Base-by-base conservation (phyloP, 2,113 vertebrate species). In the Triplophysa siluroides region DNA sequence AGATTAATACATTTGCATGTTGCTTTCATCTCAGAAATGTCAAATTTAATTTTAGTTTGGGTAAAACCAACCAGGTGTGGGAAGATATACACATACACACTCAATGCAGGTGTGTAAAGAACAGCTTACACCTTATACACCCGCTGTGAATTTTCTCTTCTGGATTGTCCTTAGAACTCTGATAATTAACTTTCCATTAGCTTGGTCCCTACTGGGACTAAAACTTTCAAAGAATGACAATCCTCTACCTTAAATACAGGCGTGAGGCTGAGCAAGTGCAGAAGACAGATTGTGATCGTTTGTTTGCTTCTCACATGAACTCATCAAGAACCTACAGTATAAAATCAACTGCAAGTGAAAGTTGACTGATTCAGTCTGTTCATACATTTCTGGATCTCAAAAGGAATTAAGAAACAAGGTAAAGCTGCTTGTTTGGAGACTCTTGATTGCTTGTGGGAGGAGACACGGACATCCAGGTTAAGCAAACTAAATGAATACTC, bases 251-350 rank as follows among this genome's bases (percentile, higher is more conserved):
- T 84, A 84, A 81, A 81, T 81, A 77, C 77, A 78, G 62, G 43
- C n/a, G 18, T 29, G 43, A 18, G 38, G n/a, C 54, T 21, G 54
- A 58, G 54, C 54, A 3, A 60, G 23, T 10, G 64, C 63, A 45
- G 24, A 38, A 58, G 82, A 61, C 47, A 74, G 81, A 75, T 69
- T 87, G 77, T 83, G 84, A 84, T 87, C 66, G 60, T 78, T 76
- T 80, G 76, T 79, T 73, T 0, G 5, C 47, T 67, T 76, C 61
- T 8, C 72, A 52, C 65, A 61, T 56, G 38, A 56, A 61, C 60
- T 52, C 71, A 76, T 58, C 45, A 66, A 23, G 61, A 77, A 76
- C 38, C 56, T 41, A 61, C 23, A 74, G 56, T 52, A 52, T 13
- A 52, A 52, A 16, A 52, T 16, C 71, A 52, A 41, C 73, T 64